phyloP scores from a whole-genome alignment of 2,888 invertebrate species.

The Mythimna impura region DNA sequence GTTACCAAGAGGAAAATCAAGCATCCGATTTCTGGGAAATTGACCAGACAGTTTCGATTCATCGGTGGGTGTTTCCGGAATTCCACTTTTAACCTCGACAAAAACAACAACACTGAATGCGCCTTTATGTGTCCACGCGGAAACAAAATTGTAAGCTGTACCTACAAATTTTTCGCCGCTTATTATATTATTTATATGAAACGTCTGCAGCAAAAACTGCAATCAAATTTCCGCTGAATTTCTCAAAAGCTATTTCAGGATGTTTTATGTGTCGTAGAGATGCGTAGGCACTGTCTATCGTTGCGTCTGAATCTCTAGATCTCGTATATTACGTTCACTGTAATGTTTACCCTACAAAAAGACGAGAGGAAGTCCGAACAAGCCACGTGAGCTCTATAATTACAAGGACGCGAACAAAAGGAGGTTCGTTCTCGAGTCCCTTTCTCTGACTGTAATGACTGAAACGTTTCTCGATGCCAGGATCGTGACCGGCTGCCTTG shows the following conservation, averaged over 20 bases:
- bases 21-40: conserved; percentile 36
- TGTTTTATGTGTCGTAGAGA: conserved; percentile 58
- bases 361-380: conserved; percentile 36
- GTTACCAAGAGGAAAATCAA: conserved; percentile 36
- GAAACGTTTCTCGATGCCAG: conserved; percentile 73
- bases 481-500: conserved; percentile 74
- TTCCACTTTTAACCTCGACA: neutral
- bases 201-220: conserved; percentile 23
- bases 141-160: neutral
- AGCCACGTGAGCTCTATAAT: conserved; percentile 64
- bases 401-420: conserved; percentile 69
- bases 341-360: conserved; percentile 56
- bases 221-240: conserved; percentile 31
- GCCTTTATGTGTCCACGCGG: neutral
- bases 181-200: neutral
- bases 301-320: conserved; percentile 59
- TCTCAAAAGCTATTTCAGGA: conserved; percentile 49
- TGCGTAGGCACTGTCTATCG: conserved; percentile 72
- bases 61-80: conserved; percentile 1
- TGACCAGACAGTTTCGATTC: conserved; percentile 3
- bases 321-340: conserved; percentile 51
- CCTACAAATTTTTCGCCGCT: neutral
- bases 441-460: conserved; percentile 75
- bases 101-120: neutral
- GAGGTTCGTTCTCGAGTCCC: conserved; percentile 58